Evolutionary conservation across 2,888 invertebrate species (phyloP).

Genomic region (Mesorhabditis spiculigera): DNA sequence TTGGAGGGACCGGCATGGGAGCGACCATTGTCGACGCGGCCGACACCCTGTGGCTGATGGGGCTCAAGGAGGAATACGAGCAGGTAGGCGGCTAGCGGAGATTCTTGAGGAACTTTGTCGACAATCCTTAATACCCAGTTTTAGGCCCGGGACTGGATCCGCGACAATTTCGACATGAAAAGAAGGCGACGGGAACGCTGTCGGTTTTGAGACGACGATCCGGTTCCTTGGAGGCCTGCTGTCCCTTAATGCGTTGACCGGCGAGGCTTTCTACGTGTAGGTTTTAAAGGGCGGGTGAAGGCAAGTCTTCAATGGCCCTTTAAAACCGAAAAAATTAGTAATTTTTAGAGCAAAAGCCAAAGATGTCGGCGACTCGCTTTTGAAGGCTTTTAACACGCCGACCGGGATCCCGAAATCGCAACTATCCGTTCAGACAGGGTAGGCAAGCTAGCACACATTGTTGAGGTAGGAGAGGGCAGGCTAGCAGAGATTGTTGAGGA

Average conservation of each 20-base stretch:
- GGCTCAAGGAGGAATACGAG: slow-evolving; percentile 83
- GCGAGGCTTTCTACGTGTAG: slow-evolving; percentile 70
- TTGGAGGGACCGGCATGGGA: slow-evolving; percentile 59
- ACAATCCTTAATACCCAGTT: slow-evolving; percentile 7
- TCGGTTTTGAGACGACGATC: slow-evolving; percentile 96
- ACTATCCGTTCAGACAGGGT: slow-evolving; percentile 77
- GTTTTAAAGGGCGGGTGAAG: slow-evolving; percentile 12
- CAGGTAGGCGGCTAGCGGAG: slow-evolving; percentile 72
- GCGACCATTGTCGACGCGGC: slow-evolving; percentile 87
- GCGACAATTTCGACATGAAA: slow-evolving; percentile 46
- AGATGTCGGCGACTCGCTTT: slow-evolving; percentile 82
- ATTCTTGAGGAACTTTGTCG: not conserved
- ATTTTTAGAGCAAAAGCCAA: slow-evolving; percentile 87
- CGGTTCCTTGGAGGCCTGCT: slow-evolving; percentile 91
- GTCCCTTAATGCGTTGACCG: slow-evolving; percentile 86
- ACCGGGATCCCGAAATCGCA: slow-evolving; percentile 88
- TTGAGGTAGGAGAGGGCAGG: too few species aligned
- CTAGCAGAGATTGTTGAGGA: too few species aligned
- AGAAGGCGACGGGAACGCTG: slow-evolving; percentile 71
- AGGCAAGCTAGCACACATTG: slow-evolving; percentile 68
- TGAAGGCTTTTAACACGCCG: slow-evolving; percentile 94
- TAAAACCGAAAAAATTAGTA: slow-evolving; percentile 44
- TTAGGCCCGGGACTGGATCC: slow-evolving; percentile 76
- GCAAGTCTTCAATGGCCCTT: not conserved
- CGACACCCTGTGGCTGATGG: slow-evolving; percentile 96